Percentiles rank a stretch among this genome's conserved stretches.
Conservation (phyloP, 2,888 invertebrate genomes). For the Chrysotoxum bicinctum region DNA sequence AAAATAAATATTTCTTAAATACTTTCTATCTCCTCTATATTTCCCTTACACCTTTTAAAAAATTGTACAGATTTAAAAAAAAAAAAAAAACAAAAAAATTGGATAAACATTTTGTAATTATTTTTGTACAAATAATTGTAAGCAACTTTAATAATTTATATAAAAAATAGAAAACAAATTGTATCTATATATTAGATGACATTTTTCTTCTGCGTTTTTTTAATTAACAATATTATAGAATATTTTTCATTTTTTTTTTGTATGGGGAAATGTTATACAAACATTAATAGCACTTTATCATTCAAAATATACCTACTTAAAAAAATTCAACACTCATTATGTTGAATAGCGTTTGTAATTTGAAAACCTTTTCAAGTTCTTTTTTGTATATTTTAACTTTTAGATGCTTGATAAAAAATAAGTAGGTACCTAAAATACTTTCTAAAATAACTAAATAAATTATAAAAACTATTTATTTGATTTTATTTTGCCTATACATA, state of each 20-base stretch:
- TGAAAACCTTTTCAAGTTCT: neutral
- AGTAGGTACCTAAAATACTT: neutral
- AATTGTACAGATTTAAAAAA: slow-evolving; percentile 9
- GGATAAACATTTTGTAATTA: slow-evolving; percentile 24
- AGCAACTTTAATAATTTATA: neutral
- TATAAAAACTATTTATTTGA: neutral
- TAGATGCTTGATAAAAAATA: slow-evolving; percentile 1
- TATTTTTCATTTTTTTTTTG: neutral
- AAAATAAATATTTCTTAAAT: slow-evolving; percentile 55
- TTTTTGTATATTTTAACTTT: neutral
- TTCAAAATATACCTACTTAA: neutral
- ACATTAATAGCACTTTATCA: neutral
- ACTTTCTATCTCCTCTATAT: slow-evolving; percentile 62
- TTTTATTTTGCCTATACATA: neutral
- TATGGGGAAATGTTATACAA: slow-evolving; percentile 5
- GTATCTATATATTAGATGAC: slow-evolving; percentile 58
- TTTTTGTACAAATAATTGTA: slow-evolving; percentile 15
- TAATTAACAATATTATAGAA: neutral
- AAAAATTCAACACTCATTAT: neutral
- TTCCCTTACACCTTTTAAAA: slow-evolving; percentile 14
- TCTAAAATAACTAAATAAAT: neutral
- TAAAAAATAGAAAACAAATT: slow-evolving; percentile 34
- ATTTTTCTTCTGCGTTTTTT: slow-evolving; percentile 19
- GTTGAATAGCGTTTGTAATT: neutral
- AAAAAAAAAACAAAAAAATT: slow-evolving; percentile 5